These are phyloP conservation scores for Rhizoglyphus robini DNA, from an alignment of 1,140 invertebrate species.

Conservation along the genomic window DNA sequence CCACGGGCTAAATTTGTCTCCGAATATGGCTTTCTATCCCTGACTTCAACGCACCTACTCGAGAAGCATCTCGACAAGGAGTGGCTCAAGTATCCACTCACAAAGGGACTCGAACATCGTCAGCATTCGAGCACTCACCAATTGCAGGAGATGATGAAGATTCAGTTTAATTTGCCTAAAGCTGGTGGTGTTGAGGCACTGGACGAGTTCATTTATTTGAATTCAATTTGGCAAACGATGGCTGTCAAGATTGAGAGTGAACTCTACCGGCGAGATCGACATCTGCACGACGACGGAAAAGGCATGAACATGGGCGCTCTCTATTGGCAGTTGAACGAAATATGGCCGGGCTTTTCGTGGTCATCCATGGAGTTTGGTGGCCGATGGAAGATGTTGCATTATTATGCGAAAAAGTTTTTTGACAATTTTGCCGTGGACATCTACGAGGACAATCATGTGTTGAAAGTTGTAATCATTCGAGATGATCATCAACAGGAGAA, in stretches of 20 bases:
- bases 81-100: constrained; percentile 48
- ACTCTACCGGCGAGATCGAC: constrained; percentile 54
- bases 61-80: constrained; percentile 37
- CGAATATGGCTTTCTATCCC: constrained; percentile 87
- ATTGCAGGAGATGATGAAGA: not conserved
- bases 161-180: constrained; percentile 10
- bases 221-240: constrained; percentile 67
- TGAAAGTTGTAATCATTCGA: constrained; percentile 19
- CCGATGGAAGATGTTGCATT: constrained; percentile 81
- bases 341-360: constrained; percentile 96
- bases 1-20: constrained; percentile 75
- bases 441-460: constrained; percentile 28
- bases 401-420: constrained; percentile 72
- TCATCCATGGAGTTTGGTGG: constrained; percentile 70
- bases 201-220: constrained; percentile 25
- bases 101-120: constrained; percentile 48
- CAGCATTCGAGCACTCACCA: constrained; percentile 64
- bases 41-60: constrained; percentile 54
- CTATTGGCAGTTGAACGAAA: constrained; percentile 98
- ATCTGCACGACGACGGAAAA: constrained; percentile 40
- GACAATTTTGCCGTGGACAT: constrained; percentile 51
- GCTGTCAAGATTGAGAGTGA: constrained; percentile 74
- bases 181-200: constrained; percentile 24
- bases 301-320: constrained; percentile 79
- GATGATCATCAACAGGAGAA: constrained; percentile 8